phyloP scores from a whole-genome alignment of 92 coral and sea anemone species.

The Muricea muricata region DNA sequence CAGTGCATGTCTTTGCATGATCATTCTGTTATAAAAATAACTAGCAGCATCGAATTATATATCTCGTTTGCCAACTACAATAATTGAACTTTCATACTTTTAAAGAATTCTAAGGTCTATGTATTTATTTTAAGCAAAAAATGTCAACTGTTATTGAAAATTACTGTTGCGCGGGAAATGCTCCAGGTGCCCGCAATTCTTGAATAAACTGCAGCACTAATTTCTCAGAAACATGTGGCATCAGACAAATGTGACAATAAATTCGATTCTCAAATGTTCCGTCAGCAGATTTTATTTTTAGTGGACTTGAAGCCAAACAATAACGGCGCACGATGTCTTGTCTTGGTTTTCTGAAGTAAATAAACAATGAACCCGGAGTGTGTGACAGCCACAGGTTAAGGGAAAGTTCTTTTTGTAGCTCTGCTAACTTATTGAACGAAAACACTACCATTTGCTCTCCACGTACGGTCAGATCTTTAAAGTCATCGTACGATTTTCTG shows the following conservation, averaged over 20 bases:
- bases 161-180: neutral
- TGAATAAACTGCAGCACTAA: neutral
- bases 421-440: neutral
- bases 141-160: too few relatives aligned
- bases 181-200: neutral
- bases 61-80: too few relatives aligned
- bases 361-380: slow-evolving; percentile 2
- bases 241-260: neutral
- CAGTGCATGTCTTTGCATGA: too few relatives aligned
- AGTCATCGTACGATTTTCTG: neutral
- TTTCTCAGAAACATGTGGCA: neutral
- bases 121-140: too few relatives aligned
- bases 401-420: neutral
- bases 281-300: neutral
- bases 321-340: slow-evolving; percentile 1
- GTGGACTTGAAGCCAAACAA: neutral
- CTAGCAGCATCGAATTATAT: too few relatives aligned
- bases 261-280: neutral
- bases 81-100: too few relatives aligned
- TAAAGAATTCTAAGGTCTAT: too few relatives aligned
- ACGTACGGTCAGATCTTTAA: neutral
- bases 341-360: neutral
- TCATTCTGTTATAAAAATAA: too few relatives aligned
- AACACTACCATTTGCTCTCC: neutral
- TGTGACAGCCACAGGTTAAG: slow-evolving; percentile 18